Conservation (phyloP, 2,888 invertebrate genomes). For the Candidula unifasciata region DNA sequence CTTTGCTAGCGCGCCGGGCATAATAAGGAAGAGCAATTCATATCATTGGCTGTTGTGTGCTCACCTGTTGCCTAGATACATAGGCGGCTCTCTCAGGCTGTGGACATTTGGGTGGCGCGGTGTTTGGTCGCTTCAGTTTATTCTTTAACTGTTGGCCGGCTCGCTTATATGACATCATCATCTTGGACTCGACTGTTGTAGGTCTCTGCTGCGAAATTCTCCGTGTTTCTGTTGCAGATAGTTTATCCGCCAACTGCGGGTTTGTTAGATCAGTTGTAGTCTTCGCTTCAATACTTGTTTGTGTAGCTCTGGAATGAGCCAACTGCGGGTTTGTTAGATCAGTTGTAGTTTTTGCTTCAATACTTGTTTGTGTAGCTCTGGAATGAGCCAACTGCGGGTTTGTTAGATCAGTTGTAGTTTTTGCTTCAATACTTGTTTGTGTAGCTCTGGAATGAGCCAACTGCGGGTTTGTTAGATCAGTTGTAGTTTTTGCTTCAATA, state of each 20-base stretch:
- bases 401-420: background rate
- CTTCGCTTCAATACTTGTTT: too few relatives aligned
- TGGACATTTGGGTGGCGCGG: slow-evolving; percentile 52
- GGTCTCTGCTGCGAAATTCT: background rate
- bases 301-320: slow-evolving; percentile 33
- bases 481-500: too few relatives aligned
- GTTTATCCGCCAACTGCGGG: too few relatives aligned
- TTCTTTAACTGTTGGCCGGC: background rate
- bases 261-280: background rate
- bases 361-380: background rate
- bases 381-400: slow-evolving; percentile 36
- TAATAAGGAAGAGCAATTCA: too few relatives aligned
- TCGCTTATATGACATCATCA: background rate
- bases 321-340: background rate
- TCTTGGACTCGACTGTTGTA: background rate
- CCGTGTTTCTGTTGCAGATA: too few relatives aligned
- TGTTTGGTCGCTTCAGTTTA: slow-evolving; percentile 45
- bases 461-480: background rate
- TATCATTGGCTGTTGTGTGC: too few relatives aligned
- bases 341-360: background rate
- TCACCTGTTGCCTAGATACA: slow-evolving; percentile 52
- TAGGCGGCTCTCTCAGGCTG: slow-evolving; percentile 48
- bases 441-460: slow-evolving; percentile 36
- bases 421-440: background rate
- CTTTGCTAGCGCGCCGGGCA: background rate